Percentiles rank a stretch among this genome's conserved stretches.
Evolutionary conservation across 1,140 invertebrate genomes (phyloP).

Genomic region (Araneus ventricosus): DNA sequence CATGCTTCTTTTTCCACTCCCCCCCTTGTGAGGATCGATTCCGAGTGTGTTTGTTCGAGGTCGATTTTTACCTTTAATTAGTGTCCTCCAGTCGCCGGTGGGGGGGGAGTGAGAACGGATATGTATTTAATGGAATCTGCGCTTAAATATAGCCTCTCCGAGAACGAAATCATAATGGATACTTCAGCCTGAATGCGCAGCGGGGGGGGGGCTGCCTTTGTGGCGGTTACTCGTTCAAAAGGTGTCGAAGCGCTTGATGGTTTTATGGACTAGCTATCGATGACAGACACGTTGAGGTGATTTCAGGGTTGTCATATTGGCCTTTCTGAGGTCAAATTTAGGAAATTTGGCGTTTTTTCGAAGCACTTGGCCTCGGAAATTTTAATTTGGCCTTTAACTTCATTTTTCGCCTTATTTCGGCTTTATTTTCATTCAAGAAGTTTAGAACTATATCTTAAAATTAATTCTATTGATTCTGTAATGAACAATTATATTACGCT

Average conservation of each 20-base stretch:
- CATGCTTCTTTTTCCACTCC: background rate
- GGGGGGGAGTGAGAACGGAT: background rate
- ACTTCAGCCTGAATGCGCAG: background rate
- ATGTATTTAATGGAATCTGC: constrained; percentile 29
- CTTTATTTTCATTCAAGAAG: too few species aligned
- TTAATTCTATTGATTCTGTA: too few species aligned
- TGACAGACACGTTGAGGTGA: too few species aligned
- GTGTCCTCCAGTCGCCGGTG: background rate
- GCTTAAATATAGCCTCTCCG: constrained; percentile 16
- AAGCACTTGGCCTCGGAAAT: too few species aligned
- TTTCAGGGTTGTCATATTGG: too few species aligned
- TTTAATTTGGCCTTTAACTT: too few species aligned
- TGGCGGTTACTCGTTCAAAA: background rate
- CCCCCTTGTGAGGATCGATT: background rate
- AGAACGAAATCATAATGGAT: background rate
- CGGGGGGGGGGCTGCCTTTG: background rate
- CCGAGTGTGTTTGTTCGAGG: background rate
- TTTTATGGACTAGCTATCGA: background rate
- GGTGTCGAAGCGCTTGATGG: background rate
- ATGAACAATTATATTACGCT: too few species aligned
- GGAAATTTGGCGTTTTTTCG: too few species aligned
- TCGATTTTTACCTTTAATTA: constrained; percentile 39
- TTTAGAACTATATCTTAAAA: too few species aligned
- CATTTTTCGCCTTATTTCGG: too few species aligned
- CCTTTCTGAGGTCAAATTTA: too few species aligned